Conservation (phyloP, 2,113 vertebrate genomes). For the Todiramphus chloris region DNA sequence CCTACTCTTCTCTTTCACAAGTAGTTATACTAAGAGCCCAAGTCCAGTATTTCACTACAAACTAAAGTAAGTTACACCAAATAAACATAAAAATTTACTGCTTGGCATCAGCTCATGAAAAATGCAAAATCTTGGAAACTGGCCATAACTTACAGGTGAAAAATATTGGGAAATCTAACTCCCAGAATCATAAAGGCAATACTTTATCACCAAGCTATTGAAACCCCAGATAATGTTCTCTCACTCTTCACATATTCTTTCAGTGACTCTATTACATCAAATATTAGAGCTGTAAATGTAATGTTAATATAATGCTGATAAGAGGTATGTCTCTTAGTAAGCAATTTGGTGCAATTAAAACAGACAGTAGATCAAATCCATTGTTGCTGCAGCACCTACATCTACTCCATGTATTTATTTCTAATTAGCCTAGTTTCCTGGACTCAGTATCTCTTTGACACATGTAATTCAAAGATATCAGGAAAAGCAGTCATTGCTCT, state of each 20-base stretch:
- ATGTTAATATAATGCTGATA: not conserved
- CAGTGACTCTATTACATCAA: not conserved
- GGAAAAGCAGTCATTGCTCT: not conserved
- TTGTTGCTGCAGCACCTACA: not conserved
- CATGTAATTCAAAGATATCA: not conserved
- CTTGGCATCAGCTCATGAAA: not conserved
- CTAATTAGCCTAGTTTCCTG: not conserved
- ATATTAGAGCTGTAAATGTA: not conserved
- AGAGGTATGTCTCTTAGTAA: not conserved
- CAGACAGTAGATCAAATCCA: not conserved
- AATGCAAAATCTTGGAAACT: not conserved
- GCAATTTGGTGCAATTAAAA: not conserved
- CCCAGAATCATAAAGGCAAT: not conserved
- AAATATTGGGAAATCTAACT: not conserved
- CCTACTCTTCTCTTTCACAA: not conserved
- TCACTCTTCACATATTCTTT: not conserved
- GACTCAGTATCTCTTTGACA: not conserved
- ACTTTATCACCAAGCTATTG: not conserved
- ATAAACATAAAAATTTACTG: not conserved
- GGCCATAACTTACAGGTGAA: not conserved
- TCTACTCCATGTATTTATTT: not conserved
- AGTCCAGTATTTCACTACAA: not conserved
- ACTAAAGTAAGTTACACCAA: not conserved
- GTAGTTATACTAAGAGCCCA: not conserved
- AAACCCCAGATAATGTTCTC: not conserved